Conservation (phyloP, 2,797 vertebrate species). For the Gymnopithys bicolor region DNA sequence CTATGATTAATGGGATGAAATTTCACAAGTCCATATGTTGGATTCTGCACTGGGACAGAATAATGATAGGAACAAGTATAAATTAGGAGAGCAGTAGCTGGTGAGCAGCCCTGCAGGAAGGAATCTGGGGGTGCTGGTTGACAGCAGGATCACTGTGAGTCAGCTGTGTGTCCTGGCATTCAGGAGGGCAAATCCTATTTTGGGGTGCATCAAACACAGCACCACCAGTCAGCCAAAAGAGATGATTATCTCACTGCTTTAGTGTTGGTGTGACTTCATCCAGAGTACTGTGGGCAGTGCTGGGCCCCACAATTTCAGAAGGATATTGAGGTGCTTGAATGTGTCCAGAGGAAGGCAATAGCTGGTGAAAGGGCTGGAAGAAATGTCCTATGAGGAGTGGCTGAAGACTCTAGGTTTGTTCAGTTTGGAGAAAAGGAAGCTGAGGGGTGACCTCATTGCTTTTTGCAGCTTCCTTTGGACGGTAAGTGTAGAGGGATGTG, state of each 20-base stretch:
- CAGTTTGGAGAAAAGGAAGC: neutral
- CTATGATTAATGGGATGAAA: neutral
- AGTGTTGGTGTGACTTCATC: rapidly evolving
- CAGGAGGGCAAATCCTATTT: neutral
- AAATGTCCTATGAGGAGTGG: neutral
- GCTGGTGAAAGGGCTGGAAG: neutral
- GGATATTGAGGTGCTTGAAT: neutral
- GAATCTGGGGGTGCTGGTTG: neutral
- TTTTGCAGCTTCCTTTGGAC: neutral
- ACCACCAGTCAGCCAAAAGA: neutral
- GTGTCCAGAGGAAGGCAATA: neutral
- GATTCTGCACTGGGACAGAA: neutral
- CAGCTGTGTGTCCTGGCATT: neutral
- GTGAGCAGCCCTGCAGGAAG: neutral
- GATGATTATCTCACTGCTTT: rapidly evolving
- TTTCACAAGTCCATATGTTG: neutral
- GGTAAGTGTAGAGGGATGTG: neutral
- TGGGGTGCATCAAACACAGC: neutral
- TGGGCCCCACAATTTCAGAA: neutral
- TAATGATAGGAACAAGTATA: rapidly evolving
- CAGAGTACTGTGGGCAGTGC: no score
- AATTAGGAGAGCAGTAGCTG: neutral
- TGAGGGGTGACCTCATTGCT: neutral
- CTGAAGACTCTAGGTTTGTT: neutral
- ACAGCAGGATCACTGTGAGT: neutral